Base-by-base conservation (phyloP, 1,140 invertebrate genomes). In the Trichomalopsis sarcophagae region DNA sequence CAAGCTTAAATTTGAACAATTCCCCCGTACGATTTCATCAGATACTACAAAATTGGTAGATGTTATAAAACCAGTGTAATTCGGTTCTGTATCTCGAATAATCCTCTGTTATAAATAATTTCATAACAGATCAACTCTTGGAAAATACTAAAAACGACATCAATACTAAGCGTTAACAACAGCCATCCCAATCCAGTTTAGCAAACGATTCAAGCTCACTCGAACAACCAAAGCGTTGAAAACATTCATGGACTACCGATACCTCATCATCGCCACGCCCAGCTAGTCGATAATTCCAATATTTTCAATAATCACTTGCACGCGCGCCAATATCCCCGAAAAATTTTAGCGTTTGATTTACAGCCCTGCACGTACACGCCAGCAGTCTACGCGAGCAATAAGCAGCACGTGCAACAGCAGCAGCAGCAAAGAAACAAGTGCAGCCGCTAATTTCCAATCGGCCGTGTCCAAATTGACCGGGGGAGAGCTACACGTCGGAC, bases 401-500 rank as follows among this genome's bases (percentile, higher is more conserved):
- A 62, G 21, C 55, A 62, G 17, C 55, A 62, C 55, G 55, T 62
- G 55, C 55, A 55, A 14, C 14, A 6, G 55, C 6, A 62, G 68
- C 23, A 27, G 23, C 68, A 71, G 27, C 68, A 11, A 71, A 71
- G 68, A 71, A 71, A 71, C 68, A 71, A 71, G 68, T 5, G 23
- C 44, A 40, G 62, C 77, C 77, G 62, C 77, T 80, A 80, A 80
- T 80, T 80, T 80, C 62, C 77, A 33, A 68, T 80, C 40, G 36
- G 13, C 74, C 23, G n/a, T 76, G 21, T 23, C 17, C 44, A 76
- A 62, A 62, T 62, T 62, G 55, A 62, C 17, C 55, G 55, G 55
- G 55, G 55, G 55, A 27, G 55, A 62, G 55, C 55, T 62, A n/a
- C 55, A 44, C 36, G 17, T 73, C 27, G n/a, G 33, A 23, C 44